Percentiles rank a stretch among this genome's conserved stretches.
These are phyloP conservation scores for Parasteatoda lunata DNA, from an alignment of 2,888 invertebrate genomes.

Conservation along the genomic window DNA sequence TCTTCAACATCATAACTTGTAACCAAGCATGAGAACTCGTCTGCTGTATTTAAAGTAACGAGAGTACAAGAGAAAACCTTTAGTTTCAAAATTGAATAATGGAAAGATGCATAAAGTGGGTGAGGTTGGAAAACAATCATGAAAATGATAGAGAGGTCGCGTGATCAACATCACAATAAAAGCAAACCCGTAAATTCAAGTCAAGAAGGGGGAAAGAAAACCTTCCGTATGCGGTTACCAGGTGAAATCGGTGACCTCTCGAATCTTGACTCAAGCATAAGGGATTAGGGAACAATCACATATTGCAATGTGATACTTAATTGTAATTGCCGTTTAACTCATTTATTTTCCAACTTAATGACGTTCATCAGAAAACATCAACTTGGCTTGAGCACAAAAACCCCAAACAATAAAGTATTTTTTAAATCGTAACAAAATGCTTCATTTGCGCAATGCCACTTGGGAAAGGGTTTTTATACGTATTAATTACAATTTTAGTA, in stretches of 20 bases:
- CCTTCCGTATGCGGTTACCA: slow-evolving; percentile 48
- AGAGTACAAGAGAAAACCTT: neutral
- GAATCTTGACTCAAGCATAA: slow-evolving; percentile 21
- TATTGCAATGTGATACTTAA: neutral
- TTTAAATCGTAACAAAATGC: too few relatives aligned
- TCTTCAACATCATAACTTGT: too few relatives aligned
- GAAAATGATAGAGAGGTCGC: neutral
- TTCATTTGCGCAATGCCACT: too few relatives aligned
- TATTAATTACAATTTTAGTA: too few relatives aligned
- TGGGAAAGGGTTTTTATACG: too few relatives aligned
- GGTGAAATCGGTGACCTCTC: slow-evolving; percentile 59
- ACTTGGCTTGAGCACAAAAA: too few relatives aligned
- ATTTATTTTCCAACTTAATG: too few relatives aligned
- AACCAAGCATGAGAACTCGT: neutral
- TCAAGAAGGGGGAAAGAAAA: slow-evolving; percentile 5
- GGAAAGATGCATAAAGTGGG: neutral
- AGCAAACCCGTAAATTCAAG: slow-evolving; percentile 4
- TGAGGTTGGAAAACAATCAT: neutral
- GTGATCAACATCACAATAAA: slow-evolving; percentile 16
- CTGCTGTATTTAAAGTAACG: neutral
- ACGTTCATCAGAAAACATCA: too few relatives aligned
- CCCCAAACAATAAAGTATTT: too few relatives aligned
- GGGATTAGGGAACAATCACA: neutral
- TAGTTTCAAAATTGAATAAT: neutral
- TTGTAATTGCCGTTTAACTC: too few relatives aligned